Base-by-base conservation (phyloP, 2,797 vertebrate genomes). In the Urophycis tenuis region DNA sequence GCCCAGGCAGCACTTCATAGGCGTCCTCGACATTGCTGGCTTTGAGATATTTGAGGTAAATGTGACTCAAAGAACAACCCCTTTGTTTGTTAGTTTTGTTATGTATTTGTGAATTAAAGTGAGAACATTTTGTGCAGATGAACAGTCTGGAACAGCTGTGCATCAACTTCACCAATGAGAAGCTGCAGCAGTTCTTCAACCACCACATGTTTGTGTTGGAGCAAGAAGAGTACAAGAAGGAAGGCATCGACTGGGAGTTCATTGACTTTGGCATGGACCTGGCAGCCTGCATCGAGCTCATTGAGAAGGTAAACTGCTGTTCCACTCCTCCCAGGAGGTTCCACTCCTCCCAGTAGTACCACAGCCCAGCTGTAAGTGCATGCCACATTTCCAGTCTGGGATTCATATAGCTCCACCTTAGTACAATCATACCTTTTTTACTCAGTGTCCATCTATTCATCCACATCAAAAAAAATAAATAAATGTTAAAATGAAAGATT, bases 11-110 rank as follows among this genome's bases (percentile, higher is more conserved):
- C 93, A 94, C 86, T 95, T 95, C 79, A 95, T 95, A 0, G 94
- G 94, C 2, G 94, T 96, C 67, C 81, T 95, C 75, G 94, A 96
- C 80, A 95, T 95, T 0, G 94, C 94, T 34, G 94, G 94, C 34
- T 96, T 96, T 34, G 94, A 96, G 88, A 95, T 95, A 75, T 96
- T 95, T 81, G 94, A 95, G 79, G 94, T 95, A 80, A 91, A 89
- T 81, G 3, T 17, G 2, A 6, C 14, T 36, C 49, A 41, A 34
- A 15, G 0, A 1, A 33, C 17, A 33, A 71, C 67, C 31, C 29
- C 11, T 70, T 14, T 71, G 12, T 33, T 71, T 71, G 29, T 71
- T 32, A 19, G 31, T 31, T 15, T 70, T 32, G 29, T 74, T 75
- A 4, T 39, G 10, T 72, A 1, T 41, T 32, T 1, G 22, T 60